Evolutionary conservation across 2,888 invertebrate species (phyloP), one percentile per base, ranked within the genome.

Genomic region (Aporophyla lueneburgensis): DNA sequence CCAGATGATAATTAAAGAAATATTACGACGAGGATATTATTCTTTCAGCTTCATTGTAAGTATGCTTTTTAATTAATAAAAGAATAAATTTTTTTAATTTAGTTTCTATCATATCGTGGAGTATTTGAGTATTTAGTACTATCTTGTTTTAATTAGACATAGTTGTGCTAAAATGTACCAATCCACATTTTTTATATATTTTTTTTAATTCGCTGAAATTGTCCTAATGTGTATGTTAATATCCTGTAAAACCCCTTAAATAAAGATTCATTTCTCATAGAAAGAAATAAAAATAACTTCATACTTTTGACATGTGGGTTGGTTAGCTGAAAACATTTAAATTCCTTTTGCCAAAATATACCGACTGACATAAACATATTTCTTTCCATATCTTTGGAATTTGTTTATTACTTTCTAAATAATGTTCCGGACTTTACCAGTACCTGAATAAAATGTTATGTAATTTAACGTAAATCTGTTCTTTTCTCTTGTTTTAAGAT

Each of bases 1-100:
- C 19, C 58, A 21, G 58, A 72, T 61, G 51, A 53, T 83, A n/a
- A 56, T 84, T 54, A 43, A 68, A 81, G 51, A 66, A 61, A 83
- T 63, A 54, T 58, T 16, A 46, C 27, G 27, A 12, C 21, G 43
- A 4, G 12, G 43, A 63, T 49, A 61, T 72, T 46, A 24, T 51
- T 80, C 2, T 66, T 75, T 61, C 24, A 40, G 21, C 16, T 54
- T 54, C 6, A 24, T 53, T 40, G 5, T 46, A 49, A 6, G 14
- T 19, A 40, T 2, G 9, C 14, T 4, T 21, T n/a, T 74, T 27
- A 6, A 24, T 1, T 7, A 27, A 27, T 43, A 19, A 24, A 19
- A 46, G 7, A 19, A 58, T 58, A 46, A 7, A 19, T 19, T 7
- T 2, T 12, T 33, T 33, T 33, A 6, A 12, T 61, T 1, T 33